Percentiles rank a stretch among this genome's conserved stretches.
phyloP scores from a whole-genome alignment of 2,888 invertebrate genomes.

The Sympetrum striolatum region DNA sequence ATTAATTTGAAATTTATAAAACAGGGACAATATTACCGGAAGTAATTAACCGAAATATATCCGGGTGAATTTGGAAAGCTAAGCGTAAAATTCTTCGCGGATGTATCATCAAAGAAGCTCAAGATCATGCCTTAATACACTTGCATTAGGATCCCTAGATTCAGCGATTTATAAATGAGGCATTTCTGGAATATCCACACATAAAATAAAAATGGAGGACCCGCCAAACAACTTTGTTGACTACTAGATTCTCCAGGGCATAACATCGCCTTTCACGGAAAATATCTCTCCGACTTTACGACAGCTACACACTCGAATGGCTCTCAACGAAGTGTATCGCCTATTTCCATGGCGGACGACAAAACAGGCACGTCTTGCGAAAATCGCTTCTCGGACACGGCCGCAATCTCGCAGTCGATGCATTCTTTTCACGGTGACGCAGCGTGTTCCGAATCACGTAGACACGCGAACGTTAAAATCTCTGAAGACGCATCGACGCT shows the following conservation, averaged over 20 bases:
- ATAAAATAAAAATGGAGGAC: neutral
- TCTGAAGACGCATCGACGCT: neutral
- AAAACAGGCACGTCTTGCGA: neutral
- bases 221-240: neutral
- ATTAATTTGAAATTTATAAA: too few relatives aligned
- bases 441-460: neutral
- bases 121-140: too few relatives aligned
- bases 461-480: slow-evolving; percentile 7
- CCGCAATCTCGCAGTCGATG: neutral
- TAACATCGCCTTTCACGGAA: neutral
- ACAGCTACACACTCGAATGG: neutral
- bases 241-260: neutral
- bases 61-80: too few relatives aligned
- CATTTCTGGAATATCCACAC: neutral
- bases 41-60: too few relatives aligned
- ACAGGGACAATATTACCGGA: too few relatives aligned
- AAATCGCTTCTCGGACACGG: neutral
- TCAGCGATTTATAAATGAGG: too few relatives aligned
- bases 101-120: too few relatives aligned
- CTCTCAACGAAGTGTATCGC: neutral
- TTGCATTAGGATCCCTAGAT: too few relatives aligned
- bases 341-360: neutral
- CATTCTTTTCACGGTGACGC: neutral
- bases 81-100: too few relatives aligned
- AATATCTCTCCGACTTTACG: neutral